These are phyloP conservation scores for Lophura nycthemera DNA, from an alignment of 2,113 vertebrate species.

Conservation along the genomic window DNA sequence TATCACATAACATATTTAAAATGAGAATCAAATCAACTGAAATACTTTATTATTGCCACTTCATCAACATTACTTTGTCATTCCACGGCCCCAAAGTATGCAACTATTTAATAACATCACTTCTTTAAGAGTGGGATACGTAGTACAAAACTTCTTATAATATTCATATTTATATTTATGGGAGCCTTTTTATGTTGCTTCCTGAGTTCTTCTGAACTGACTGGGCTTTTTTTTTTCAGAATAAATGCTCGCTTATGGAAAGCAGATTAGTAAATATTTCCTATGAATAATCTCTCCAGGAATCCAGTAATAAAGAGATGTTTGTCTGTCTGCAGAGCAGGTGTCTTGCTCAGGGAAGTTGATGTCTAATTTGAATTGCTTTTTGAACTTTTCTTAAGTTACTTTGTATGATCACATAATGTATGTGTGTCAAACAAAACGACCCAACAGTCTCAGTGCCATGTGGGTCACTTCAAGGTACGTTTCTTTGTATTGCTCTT, in stretches of 20 bases:
- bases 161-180: not conserved
- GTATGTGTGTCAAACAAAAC: not conserved
- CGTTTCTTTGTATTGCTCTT: not conserved
- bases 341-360: not conserved
- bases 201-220: not conserved
- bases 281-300: not conserved
- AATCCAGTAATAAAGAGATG: not conserved
- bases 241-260: not conserved
- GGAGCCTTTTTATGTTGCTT: not conserved
- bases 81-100: not conserved
- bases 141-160: not conserved
- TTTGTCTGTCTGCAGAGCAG: not conserved
- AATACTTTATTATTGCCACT: not conserved
- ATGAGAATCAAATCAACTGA: not conserved
- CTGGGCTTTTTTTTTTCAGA: not conserved
- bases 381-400: not conserved
- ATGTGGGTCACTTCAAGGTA: not conserved
- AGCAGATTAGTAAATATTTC: not conserved
- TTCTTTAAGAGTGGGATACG: not conserved
- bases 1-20: not conserved
- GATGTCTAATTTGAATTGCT: not conserved
- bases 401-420: rapidly evolving
- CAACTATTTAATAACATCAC: not conserved
- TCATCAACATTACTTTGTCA: not conserved
- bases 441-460: not conserved